Evolutionary conservation across 2,888 invertebrate species (phyloP).

Genomic region (Pogonocherus hispidulus): DNA sequence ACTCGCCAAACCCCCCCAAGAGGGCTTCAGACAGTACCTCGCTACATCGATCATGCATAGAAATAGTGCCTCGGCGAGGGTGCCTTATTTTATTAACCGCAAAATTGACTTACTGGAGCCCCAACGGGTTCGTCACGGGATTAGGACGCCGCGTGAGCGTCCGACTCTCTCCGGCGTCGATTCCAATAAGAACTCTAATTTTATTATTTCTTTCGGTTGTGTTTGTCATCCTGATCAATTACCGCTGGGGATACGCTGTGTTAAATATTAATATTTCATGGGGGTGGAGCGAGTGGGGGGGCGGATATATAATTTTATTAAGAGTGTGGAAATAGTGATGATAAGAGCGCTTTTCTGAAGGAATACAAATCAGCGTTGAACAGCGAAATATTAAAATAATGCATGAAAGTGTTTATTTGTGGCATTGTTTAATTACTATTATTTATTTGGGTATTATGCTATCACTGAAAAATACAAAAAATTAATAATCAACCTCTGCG

Average conservation of each 20-base stretch:
- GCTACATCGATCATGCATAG: slow-evolving; percentile 58
- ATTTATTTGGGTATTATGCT: too few relatives aligned
- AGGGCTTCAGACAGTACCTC: slow-evolving; percentile 16
- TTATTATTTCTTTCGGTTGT: slow-evolving; percentile 44
- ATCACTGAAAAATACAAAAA: too few relatives aligned
- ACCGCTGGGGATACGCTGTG: slow-evolving; percentile 14
- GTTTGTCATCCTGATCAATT: slow-evolving; percentile 38
- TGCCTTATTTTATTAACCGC: slow-evolving; percentile 60
- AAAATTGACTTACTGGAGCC: slow-evolving; percentile 56
- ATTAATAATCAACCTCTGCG: too few relatives aligned
- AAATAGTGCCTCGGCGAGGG: slow-evolving; percentile 53
- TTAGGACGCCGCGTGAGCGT: slow-evolving; percentile 32
- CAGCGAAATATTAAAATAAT: too few relatives aligned
- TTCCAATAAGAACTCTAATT: slow-evolving; percentile 47
- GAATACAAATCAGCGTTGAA: neutral
- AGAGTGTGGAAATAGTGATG: neutral
- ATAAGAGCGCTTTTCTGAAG: neutral
- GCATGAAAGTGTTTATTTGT: too few relatives aligned
- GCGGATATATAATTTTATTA: neutral
- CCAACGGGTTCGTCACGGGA: slow-evolving; percentile 44
- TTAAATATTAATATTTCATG: slow-evolving; percentile 26
- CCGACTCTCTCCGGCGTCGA: slow-evolving; percentile 35
- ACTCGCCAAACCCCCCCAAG: too few relatives aligned
- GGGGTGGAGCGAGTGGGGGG: neutral
- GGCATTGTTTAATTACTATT: too few relatives aligned